These are phyloP conservation scores for Ellobium chinense DNA, from an alignment of 2,888 invertebrate genomes.

Conservation along the genomic window DNA sequence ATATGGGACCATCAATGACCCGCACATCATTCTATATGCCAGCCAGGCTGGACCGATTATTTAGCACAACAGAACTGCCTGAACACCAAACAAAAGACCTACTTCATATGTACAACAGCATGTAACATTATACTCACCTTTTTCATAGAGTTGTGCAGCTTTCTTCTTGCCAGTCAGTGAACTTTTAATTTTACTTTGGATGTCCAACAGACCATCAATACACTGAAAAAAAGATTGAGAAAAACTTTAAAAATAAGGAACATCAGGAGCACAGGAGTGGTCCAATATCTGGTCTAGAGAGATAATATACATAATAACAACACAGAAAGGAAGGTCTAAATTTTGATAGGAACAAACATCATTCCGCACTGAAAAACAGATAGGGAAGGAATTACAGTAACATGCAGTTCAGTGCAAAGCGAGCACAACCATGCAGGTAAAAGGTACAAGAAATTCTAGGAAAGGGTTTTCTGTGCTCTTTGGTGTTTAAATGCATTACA, in stretches of 20 bases:
- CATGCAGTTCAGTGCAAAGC: neutral
- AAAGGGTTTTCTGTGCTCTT: too few species aligned
- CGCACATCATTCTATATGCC: too few species aligned
- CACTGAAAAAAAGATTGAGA: slow-evolving; percentile 57
- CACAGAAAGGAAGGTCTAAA: neutral
- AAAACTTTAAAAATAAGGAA: neutral
- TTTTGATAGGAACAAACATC: too few species aligned
- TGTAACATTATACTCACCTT: slow-evolving; percentile 61
- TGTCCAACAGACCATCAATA: slow-evolving; percentile 64
- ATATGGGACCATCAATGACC: too few species aligned
- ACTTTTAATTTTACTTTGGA: slow-evolving; percentile 61
- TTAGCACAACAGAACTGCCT: neutral
- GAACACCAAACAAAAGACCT: neutral
- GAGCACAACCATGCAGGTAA: too few species aligned
- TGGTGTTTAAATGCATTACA: too few species aligned
- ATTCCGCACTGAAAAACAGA: too few species aligned
- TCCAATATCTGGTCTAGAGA: neutral
- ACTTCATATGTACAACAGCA: too few species aligned
- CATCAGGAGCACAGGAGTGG: neutral
- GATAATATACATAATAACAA: neutral
- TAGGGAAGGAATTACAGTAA: neutral
- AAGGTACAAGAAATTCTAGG: too few species aligned
- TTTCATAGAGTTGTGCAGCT: slow-evolving; percentile 62
- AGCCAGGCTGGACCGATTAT: neutral
- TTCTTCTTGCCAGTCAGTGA: slow-evolving; percentile 65